Conservation (phyloP, 2,113 vertebrate genomes). For the Thamnaconus septentrionalis region DNA sequence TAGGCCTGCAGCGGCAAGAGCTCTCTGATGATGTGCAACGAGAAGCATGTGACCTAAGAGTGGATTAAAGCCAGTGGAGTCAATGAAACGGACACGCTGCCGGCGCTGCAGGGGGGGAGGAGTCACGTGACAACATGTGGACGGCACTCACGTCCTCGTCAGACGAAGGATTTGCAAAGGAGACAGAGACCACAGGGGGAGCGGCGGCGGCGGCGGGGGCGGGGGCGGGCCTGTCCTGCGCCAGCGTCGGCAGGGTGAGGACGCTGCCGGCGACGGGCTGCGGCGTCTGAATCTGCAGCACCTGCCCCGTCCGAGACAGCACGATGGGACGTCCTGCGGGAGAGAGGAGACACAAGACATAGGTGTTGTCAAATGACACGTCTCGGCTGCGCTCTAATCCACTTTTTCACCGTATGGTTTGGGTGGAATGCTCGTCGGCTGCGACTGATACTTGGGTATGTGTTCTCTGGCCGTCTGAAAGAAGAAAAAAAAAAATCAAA, state of each 20-base stretch:
- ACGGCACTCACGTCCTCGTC: conserved; percentile 75
- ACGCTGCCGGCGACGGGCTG: conserved; percentile 72
- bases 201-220: conserved; percentile 63
- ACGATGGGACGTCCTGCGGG: conserved; percentile 78
- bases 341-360: conserved; percentile 27
- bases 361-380: conserved; percentile 31
- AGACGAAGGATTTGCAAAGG: conserved; percentile 55
- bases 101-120: no score
- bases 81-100: no score
- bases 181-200: conserved; percentile 45
- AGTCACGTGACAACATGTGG: neutral
- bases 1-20: no score
- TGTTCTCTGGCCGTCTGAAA: neutral
- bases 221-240: conserved; percentile 67
- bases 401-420: neutral
- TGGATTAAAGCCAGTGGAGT: no score
- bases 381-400: conserved; percentile 25
- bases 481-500: conserved; percentile 13
- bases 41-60: no score
- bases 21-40: no score
- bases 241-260: conserved; percentile 71
- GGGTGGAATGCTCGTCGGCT: no score
- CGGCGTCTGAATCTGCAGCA: conserved; percentile 84
- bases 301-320: conserved; percentile 79
- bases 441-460: neutral